phyloP scores from a whole-genome alignment of 2,113 vertebrate species.

The Colinus virginianus region DNA sequence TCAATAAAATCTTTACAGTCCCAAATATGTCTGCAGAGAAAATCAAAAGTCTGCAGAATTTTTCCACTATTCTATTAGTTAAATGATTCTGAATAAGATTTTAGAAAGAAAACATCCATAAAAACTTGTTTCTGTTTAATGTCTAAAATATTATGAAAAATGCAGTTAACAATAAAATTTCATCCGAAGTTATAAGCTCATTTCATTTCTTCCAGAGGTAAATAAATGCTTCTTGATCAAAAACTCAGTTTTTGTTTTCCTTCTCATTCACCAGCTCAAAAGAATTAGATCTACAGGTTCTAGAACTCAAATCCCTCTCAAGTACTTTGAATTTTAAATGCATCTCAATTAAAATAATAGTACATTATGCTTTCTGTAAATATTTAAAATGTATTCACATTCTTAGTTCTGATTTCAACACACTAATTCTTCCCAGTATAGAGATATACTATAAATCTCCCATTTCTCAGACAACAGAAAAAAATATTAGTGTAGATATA shows the following conservation, averaged over 20 bases:
- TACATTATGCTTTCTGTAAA: not conserved
- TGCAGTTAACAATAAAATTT: not conserved
- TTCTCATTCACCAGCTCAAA: not conserved
- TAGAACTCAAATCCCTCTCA: not conserved
- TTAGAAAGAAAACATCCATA: not conserved
- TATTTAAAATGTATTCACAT: not conserved
- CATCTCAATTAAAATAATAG: not conserved
- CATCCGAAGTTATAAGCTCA: rapidly evolving
- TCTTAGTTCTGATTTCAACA: not conserved
- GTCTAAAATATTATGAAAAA: not conserved
- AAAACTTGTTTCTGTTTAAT: not conserved
- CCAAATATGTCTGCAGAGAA: not conserved
- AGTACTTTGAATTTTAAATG: not conserved
- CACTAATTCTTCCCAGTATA: not conserved
- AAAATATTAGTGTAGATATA: not conserved
- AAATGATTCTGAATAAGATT: not conserved
- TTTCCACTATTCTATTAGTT: not conserved
- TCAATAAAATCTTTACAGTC: not conserved
- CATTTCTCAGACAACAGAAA: not conserved
- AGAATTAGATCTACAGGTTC: not conserved
- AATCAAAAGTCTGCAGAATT: not conserved
- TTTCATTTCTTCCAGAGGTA: not conserved
- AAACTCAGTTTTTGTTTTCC: not conserved
- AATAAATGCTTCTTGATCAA: not conserved
- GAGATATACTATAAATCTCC: not conserved